These are phyloP conservation scores for Oncorhynchus kisutch DNA, from an alignment of 2,113 vertebrate species.

Conservation along the genomic window DNA sequence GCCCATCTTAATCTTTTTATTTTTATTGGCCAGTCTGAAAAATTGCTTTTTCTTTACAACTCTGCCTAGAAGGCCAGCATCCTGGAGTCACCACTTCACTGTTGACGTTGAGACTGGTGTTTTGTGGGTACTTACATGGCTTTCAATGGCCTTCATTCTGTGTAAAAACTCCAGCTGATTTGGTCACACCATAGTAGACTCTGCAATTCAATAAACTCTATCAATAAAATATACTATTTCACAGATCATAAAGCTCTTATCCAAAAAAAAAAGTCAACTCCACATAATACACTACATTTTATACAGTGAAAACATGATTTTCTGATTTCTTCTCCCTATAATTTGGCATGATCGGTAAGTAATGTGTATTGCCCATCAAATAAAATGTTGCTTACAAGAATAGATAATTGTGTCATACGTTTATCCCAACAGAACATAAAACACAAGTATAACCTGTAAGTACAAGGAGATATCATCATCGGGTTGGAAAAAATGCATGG, in stretches of 20 bases:
- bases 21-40: too few species aligned
- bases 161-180: too few species aligned
- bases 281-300: conserved; percentile 29
- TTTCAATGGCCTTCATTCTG: too few species aligned
- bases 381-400: conserved; percentile 10
- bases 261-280: conserved; percentile 48
- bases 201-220: too few species aligned
- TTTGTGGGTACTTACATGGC: too few species aligned
- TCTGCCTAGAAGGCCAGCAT: too few species aligned
- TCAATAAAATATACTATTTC: too few species aligned
- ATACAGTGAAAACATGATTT: conserved; percentile 39
- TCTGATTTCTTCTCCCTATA: conserved; percentile 10
- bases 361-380: neutral
- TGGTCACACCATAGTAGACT: too few species aligned
- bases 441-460: conserved; percentile 3
- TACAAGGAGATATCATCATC: neutral
- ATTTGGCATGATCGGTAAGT: conserved; percentile 14
- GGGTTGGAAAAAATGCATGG: neutral
- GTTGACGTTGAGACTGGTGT: too few species aligned
- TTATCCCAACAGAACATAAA: conserved; percentile 12
- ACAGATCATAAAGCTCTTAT: conserved; percentile 60
- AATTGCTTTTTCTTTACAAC: too few species aligned
- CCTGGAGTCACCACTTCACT: too few species aligned
- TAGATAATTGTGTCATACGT: conserved; percentile 14
- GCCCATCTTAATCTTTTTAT: too few species aligned